Conservation (phyloP, 2,797 vertebrate genomes). For the Hylomyscus alleni region DNA sequence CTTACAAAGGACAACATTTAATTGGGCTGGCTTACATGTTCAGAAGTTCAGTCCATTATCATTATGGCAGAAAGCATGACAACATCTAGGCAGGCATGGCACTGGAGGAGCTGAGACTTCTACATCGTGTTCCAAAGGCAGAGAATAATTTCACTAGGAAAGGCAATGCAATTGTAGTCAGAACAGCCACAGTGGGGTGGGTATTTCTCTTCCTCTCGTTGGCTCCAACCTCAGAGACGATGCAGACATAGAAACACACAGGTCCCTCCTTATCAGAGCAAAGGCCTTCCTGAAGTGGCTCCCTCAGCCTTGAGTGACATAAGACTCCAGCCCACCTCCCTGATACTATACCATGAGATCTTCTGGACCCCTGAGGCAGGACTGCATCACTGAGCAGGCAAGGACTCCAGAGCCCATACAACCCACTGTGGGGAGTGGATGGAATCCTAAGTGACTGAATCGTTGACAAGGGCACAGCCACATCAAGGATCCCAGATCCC, state of each 20-base stretch:
- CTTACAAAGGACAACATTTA: neutral
- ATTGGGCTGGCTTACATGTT: neutral
- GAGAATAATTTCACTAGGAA: neutral
- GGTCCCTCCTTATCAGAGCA: neutral
- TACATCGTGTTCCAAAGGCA: neutral
- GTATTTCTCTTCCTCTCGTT: neutral
- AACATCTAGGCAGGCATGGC: neutral
- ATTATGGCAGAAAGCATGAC: neutral
- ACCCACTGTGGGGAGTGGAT: neutral
- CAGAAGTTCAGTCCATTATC: neutral
- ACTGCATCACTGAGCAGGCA: neutral
- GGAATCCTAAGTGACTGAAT: too few relatives aligned
- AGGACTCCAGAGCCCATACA: neutral
- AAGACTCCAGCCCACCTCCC: neutral
- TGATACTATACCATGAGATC: neutral
- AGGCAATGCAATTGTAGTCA: neutral
- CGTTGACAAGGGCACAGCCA: neutral
- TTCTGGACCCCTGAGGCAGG: neutral
- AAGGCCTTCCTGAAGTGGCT: neutral
- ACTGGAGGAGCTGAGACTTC: neutral
- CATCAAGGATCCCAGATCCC: neutral
- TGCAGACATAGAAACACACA: neutral
- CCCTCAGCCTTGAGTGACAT: neutral
- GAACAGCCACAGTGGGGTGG: too few relatives aligned
- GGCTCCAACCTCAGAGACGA: neutral